These are phyloP conservation scores for Sphecodes monilicornis DNA, from an alignment of 2,888 invertebrate species.

Conservation along the genomic window DNA sequence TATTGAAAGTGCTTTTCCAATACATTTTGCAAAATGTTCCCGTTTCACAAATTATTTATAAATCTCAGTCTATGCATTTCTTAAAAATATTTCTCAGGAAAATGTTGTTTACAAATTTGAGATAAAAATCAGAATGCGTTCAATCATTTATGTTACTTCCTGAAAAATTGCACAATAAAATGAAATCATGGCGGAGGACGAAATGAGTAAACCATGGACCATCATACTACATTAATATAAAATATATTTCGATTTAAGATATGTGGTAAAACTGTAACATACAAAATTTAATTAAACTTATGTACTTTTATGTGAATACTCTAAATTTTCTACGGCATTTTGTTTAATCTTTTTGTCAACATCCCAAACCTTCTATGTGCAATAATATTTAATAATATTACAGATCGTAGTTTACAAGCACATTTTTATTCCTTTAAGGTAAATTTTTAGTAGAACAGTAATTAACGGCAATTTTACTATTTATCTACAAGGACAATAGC, in stretches of 20 bases:
- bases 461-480: too few species aligned
- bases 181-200: neutral
- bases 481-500: too few species aligned
- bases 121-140: neutral
- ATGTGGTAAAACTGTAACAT: neutral
- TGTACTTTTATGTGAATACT: neutral
- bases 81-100: neutral
- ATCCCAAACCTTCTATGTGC: too few species aligned
- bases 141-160: neutral
- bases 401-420: too few species aligned
- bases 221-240: neutral
- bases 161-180: neutral
- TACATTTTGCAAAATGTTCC: neutral
- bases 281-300: neutral
- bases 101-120: neutral
- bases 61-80: neutral
- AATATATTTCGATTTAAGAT: neutral
- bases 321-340: too few species aligned
- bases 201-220: neutral
- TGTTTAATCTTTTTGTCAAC: too few species aligned
- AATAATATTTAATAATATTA: too few species aligned
- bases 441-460: too few species aligned
- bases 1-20: neutral
- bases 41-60: neutral
- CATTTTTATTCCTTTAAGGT: too few species aligned